Percentiles rank a stretch among this genome's conserved stretches.
phyloP scores from a whole-genome alignment of 92 coral and sea anemone genomes.

The Porites evermanni region DNA sequence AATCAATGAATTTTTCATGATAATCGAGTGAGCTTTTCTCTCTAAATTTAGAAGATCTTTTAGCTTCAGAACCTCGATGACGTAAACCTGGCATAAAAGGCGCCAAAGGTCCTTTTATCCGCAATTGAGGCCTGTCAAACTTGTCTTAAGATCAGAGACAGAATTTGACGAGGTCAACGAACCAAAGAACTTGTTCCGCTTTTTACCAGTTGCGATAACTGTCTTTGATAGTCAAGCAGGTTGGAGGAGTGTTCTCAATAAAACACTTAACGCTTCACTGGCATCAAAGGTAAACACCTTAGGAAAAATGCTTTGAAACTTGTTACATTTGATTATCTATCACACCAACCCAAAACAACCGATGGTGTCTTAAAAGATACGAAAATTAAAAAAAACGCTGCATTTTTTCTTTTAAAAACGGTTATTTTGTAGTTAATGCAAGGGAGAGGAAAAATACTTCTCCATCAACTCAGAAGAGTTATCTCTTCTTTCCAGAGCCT shows the following conservation, averaged over 20 bases:
- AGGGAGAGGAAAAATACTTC: not conserved
- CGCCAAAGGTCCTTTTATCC: conserved; percentile 6
- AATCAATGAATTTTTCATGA: conserved; percentile 41
- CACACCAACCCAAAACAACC: not conserved
- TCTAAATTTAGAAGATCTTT: conserved; percentile 8
- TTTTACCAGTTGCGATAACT: conserved; percentile 9
- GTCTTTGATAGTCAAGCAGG: conserved; percentile 28
- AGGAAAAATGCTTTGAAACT: conserved; percentile 8
- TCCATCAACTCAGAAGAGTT: not conserved
- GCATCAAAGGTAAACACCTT: conserved; percentile 20
- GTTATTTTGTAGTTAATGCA: not conserved
- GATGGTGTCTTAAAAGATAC: not conserved
- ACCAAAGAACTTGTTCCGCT: not conserved
- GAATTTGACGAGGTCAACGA: not conserved
- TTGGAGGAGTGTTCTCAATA: conserved; percentile 16
- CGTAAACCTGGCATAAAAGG: conserved; percentile 9
- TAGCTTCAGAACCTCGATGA: conserved; percentile 12
- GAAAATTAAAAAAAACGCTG: not conserved
- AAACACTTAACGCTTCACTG: conserved; percentile 26
- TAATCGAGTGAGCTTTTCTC: conserved; percentile 17
- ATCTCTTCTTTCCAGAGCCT: not conserved
- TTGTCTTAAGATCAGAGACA: not conserved
- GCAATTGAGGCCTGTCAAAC: not conserved
- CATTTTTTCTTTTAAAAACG: too few relatives aligned
- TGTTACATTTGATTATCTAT: conserved; percentile 23